A percentile compares a stretch with the other conserved stretches of the same genome.
Conservation (phyloP, 2,797 vertebrate genomes). For the Tangara arthus region DNA sequence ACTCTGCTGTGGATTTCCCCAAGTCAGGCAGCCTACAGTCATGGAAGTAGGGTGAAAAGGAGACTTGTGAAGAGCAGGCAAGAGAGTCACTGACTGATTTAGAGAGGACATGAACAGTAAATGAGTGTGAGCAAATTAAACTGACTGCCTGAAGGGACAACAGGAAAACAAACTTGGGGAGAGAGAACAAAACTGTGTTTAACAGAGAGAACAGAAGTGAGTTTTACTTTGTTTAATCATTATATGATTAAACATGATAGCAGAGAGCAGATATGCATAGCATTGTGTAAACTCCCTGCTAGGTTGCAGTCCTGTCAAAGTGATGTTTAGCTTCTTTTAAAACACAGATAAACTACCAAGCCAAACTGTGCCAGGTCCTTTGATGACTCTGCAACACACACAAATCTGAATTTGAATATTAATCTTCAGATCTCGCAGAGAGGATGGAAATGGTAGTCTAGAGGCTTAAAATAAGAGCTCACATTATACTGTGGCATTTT, state of each 20-base stretch:
- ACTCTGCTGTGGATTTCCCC: slow-evolving; percentile 49
- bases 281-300: neutral
- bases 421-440: neutral
- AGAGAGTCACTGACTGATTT: neutral
- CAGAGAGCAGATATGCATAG: neutral
- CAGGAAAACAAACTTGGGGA: neutral
- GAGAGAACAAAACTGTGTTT: neutral
- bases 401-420: neutral
- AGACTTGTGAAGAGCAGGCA: neutral
- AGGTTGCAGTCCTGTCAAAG: neutral
- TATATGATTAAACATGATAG: neutral
- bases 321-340: neutral
- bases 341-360: neutral
- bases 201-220: neutral
- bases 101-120: neutral
- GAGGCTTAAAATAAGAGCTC: neutral
- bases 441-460: neutral
- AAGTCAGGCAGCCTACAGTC: slow-evolving; percentile 44
- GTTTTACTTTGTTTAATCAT: neutral
- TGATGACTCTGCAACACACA: neutral
- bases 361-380: neutral
- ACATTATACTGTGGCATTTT: neutral
- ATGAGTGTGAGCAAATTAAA: neutral
- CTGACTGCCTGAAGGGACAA: neutral
- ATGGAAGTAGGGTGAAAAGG: neutral